Evolutionary conservation across 2,113 vertebrate genomes (phyloP).

Genomic region (Oxyura jamaicensis): DNA sequence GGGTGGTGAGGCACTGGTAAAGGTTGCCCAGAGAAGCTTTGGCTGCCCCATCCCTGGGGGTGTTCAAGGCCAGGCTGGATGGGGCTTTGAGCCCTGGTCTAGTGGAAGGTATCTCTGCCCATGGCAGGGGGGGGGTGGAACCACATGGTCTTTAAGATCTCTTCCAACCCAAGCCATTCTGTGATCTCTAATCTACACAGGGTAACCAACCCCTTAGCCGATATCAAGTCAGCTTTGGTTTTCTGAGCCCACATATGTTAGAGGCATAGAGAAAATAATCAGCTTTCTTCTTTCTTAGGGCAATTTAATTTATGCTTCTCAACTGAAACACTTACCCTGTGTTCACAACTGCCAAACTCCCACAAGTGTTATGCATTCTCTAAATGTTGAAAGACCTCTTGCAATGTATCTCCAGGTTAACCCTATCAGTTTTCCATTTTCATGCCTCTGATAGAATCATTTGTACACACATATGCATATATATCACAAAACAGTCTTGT

Average conservation of each 20-base stretch:
- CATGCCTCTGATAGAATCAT: not conserved
- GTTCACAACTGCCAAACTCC: not conserved
- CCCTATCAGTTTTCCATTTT: not conserved
- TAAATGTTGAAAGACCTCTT: not conserved
- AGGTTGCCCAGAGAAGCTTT: not conserved
- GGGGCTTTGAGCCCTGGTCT: not conserved
- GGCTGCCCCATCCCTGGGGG: not conserved
- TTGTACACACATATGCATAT: not conserved
- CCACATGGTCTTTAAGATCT: not conserved
- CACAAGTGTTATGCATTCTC: not conserved
- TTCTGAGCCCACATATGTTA: not conserved
- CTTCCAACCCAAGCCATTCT: not conserved
- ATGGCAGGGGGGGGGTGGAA: not conserved
- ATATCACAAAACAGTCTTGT: not conserved
- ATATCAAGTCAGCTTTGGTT: not conserved
- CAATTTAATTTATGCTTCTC: not conserved
- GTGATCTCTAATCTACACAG: not conserved
- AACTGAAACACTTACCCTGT: not conserved
- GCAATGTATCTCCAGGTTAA: not conserved
- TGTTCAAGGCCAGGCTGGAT: not conserved
- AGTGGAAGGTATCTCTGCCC: not conserved
- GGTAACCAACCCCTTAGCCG: not conserved
- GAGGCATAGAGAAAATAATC: not conserved
- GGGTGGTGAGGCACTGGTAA: not conserved
- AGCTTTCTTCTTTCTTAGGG: not conserved